Base-by-base conservation (phyloP, 2,797 vertebrate genomes). In the Pseudomugil tenellus region DNA sequence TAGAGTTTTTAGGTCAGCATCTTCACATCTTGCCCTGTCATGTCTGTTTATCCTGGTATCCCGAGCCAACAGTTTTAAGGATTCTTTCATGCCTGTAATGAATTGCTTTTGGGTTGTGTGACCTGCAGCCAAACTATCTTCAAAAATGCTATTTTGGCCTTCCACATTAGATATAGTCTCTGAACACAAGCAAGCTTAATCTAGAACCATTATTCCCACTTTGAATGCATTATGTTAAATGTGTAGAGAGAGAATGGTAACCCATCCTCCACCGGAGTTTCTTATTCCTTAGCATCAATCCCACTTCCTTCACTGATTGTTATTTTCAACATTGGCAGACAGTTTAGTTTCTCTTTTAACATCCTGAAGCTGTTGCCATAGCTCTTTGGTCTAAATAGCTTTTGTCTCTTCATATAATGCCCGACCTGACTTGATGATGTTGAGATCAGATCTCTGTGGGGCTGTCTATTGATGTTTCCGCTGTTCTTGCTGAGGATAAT, bases 61-160 rank as follows among this genome's bases (percentile, higher is more conserved):
- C 39, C n/a, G 10, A 7, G 23, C 49, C 8, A 52, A 26, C 23
- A 25, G 23, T 51, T 51, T 51, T 56, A 57, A 74, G 55, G 76
- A 81, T 64, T 76, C 70, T 76, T 76, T 63, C 2, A 51, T 57
- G 58, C 74, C 32, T 70, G 64, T 79, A 51, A 66, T 60, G 21
- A 55, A 68, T 73, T 74, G 71, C 70, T 43, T 84, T 79, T 85
- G 53, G 54, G 75, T 77, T 55, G 49, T 46, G 55, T 72, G 75
- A 69, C 66, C 74, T 56, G 54, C 28, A 61, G 63, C 67, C 41
- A 83, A 81, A 64, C 34, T 21, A 35, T 52, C 61, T 63, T 53
- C 32, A 43, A 43, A 35, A 80, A 72, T 62, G 57, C 28, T 11
- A 37, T 70, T 51, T 28, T 7, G 23, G 43, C 46, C 58, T 55